Conservation (phyloP, 2,888 invertebrate genomes). For the Baccha elongata region DNA sequence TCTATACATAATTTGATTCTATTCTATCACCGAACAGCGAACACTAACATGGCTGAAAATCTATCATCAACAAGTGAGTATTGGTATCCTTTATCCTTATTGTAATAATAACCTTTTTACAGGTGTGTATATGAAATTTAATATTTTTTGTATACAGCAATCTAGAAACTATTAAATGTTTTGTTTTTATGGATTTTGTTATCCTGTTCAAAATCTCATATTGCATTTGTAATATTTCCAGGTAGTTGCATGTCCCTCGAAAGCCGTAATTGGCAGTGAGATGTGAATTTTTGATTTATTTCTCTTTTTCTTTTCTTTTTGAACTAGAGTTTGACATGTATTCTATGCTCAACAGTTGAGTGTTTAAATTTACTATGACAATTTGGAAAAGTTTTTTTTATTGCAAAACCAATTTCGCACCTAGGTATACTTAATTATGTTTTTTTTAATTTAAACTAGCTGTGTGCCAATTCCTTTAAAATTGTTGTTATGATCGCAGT, state of each 20-base stretch:
- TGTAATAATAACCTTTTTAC: neutral
- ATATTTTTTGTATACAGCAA: neutral
- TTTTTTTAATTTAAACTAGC: too few relatives aligned
- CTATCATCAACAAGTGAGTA: slow-evolving; percentile 56
- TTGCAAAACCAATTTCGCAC: neutral
- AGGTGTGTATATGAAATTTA: neutral
- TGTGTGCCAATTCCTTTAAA: too few relatives aligned
- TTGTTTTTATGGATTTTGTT: neutral
- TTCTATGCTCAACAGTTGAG: slow-evolving; percentile 25
- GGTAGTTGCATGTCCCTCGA: slow-evolving; percentile 29
- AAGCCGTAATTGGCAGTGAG: neutral
- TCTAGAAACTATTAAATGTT: neutral
- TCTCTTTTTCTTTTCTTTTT: neutral
- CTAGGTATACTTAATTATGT: too few relatives aligned
- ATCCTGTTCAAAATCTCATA: neutral
- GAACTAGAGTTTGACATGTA: slow-evolving; percentile 15
- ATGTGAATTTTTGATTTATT: neutral
- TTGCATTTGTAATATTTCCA: neutral
- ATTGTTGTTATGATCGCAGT: too few relatives aligned
- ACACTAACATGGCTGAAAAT: slow-evolving; percentile 33
- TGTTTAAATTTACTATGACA: slow-evolving; percentile 32
- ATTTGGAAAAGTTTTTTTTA: neutral
- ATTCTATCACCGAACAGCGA: neutral
- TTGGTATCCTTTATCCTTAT: neutral
- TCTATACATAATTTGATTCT: slow-evolving; percentile 17